phyloP scores from a whole-genome alignment of 2,888 invertebrate genomes.

The Stomorhina lunata region DNA sequence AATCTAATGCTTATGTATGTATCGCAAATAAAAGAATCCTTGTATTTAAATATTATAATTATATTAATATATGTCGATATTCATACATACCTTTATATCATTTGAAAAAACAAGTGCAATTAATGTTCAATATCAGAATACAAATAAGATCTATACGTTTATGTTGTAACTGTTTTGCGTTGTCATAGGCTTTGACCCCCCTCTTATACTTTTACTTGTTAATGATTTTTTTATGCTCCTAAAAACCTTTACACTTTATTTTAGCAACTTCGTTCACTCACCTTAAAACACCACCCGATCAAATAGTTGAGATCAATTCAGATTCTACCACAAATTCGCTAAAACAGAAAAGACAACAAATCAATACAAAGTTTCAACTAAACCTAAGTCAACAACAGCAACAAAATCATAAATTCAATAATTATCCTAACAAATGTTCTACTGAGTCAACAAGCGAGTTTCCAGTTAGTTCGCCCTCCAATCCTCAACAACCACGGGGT shows the following conservation, averaged over 20 bases:
- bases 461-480: constrained; percentile 77
- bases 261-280: constrained; percentile 19
- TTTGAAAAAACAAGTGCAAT: too few species aligned
- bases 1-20: too few species aligned
- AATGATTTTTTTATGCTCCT: too few species aligned
- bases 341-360: constrained; percentile 60
- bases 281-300: constrained; percentile 56
- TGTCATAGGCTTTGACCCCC: too few species aligned
- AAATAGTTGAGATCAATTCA: constrained; percentile 67
- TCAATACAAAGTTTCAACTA: constrained; percentile 58
- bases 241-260: neutral
- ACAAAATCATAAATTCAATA: constrained; percentile 43
- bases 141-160: too few species aligned
- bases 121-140: too few species aligned
- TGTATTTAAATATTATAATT: too few species aligned
- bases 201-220: too few species aligned
- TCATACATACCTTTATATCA: too few species aligned
- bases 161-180: too few species aligned
- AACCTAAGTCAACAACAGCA: constrained; percentile 58
- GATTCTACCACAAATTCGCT: constrained; percentile 67
- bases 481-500: constrained; percentile 72
- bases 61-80: too few species aligned
- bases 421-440: constrained; percentile 61
- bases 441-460: constrained; percentile 76
- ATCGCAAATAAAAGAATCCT: too few species aligned